Evolutionary conservation across 2,797 vertebrate species (phyloP).

Genomic region (Takifugu rubripes): DNA sequence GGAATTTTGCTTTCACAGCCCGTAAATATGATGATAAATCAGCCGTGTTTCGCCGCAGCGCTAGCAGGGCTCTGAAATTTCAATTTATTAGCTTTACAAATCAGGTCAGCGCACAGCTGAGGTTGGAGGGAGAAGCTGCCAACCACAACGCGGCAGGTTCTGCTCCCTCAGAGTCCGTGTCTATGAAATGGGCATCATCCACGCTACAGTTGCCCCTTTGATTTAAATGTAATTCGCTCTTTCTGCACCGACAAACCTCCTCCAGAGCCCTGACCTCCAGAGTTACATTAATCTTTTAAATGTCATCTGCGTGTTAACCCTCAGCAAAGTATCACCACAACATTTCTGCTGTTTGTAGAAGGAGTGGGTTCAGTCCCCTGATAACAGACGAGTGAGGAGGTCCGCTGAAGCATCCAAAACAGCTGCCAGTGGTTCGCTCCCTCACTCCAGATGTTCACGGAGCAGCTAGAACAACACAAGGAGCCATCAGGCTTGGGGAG

Average conservation of each 20-base stretch:
- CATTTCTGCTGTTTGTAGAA: no score
- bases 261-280: background rate
- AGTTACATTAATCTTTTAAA: background rate
- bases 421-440: no score
- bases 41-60: slow-evolving; percentile 19
- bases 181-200: slow-evolving; percentile 9
- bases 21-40: slow-evolving; percentile 46
- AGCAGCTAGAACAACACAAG: no score
- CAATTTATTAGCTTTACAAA: slow-evolving; percentile 47
- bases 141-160: slow-evolving; percentile 27
- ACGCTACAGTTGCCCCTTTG: slow-evolving; percentile 10
- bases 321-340: background rate
- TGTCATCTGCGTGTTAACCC: background rate
- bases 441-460: no score
- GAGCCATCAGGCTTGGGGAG: no score
- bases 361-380: no score
- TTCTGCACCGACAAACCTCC: background rate
- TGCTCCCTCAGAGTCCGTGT: slow-evolving; percentile 1
- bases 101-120: slow-evolving; percentile 27
- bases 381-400: no score
- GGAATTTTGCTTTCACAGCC: slow-evolving; percentile 22
- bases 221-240: slow-evolving; percentile 12
- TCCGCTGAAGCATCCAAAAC: background rate
- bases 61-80: slow-evolving; percentile 31
- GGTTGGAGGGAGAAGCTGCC: slow-evolving; percentile 14